These are phyloP conservation scores for Allolobophora icterica DNA, from an alignment of 2,888 invertebrate species.

Conservation along the genomic window DNA sequence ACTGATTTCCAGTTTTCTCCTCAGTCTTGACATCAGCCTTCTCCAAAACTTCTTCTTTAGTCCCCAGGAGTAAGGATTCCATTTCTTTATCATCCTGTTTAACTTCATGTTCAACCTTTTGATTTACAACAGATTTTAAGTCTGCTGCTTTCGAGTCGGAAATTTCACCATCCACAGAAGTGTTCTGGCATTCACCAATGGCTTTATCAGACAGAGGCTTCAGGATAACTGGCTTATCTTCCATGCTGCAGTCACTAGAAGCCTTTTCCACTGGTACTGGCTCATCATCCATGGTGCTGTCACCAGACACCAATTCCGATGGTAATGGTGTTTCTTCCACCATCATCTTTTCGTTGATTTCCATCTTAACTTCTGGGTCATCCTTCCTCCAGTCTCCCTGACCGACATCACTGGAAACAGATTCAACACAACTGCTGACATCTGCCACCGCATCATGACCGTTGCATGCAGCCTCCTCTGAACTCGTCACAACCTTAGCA, in stretches of 20 bases:
- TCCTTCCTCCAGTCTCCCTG: slow-evolving; percentile 26
- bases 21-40: neutral
- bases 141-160: neutral
- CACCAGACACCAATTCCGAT: neutral
- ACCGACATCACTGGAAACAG: neutral
- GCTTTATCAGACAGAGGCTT: neutral
- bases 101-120: neutral
- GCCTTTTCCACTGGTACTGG: neutral
- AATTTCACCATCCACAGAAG: neutral
- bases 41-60: slow-evolving; percentile 17
- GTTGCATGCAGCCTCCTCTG: neutral
- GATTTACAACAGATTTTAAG: neutral
- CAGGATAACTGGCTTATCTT: neutral
- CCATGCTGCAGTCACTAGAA: neutral
- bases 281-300: neutral
- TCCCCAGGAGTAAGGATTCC: neutral
- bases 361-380: neutral
- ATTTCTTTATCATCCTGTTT: neutral
- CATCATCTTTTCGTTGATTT: neutral
- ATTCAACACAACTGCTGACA: neutral
- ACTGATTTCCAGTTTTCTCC: neutral
- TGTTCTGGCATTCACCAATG: neutral
- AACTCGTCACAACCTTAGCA: neutral
- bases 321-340: neutral
- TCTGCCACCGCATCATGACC: neutral